These are phyloP conservation scores for Pterocles gutturalis DNA, from an alignment of 2,113 vertebrate genomes.

Conservation along the genomic window DNA sequence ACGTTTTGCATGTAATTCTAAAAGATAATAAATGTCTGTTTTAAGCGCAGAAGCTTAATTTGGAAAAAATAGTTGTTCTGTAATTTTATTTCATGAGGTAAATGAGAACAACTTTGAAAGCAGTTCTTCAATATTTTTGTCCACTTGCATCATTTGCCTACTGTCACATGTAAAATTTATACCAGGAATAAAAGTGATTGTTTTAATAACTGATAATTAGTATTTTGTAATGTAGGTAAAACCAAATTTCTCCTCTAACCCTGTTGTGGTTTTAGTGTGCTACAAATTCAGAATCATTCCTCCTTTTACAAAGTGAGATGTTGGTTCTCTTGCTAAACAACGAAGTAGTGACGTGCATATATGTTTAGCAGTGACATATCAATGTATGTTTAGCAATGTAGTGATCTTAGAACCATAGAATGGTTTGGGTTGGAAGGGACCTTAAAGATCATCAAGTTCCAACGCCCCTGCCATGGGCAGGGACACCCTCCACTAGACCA, in stretches of 20 bases:
- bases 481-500: too few relatives aligned
- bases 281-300: neutral
- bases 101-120: neutral
- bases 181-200: neutral
- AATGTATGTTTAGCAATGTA: neutral
- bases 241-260: neutral
- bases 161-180: neutral
- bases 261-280: neutral
- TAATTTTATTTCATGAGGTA: neutral
- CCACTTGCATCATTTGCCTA: neutral
- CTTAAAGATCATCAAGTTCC: too few relatives aligned
- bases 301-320: neutral
- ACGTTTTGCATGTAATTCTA: neutral
- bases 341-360: neutral
- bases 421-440: too few relatives aligned
- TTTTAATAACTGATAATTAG: neutral
- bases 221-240: neutral
- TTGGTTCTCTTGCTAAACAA: neutral
- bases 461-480: too few relatives aligned
- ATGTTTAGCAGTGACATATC: neutral
- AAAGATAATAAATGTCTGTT: neutral
- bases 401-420: neutral
- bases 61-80: neutral
- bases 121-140: neutral
- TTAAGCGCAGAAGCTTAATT: neutral